phyloP scores from a whole-genome alignment of 92 coral and sea anemone species.

The Pocillopora meandrina region DNA sequence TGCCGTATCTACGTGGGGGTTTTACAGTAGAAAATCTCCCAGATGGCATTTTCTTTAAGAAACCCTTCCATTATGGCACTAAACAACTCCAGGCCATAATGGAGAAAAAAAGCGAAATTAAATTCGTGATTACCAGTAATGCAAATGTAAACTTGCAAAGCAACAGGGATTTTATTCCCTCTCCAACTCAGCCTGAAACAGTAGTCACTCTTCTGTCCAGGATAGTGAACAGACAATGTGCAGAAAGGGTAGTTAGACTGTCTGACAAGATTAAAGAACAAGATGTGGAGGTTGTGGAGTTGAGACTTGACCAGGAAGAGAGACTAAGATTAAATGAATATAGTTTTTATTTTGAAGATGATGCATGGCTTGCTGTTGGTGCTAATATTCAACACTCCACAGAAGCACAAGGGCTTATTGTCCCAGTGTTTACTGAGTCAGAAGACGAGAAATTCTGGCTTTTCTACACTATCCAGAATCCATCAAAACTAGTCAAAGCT shows the following conservation, averaged over 20 bases:
- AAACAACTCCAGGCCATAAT: slow-evolving; percentile 60
- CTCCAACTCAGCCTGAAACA: slow-evolving; percentile 19
- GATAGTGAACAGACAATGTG: slow-evolving; percentile 39
- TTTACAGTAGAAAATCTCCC: slow-evolving; percentile 61
- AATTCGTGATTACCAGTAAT: slow-evolving; percentile 27
- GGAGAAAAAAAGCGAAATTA: slow-evolving; percentile 55
- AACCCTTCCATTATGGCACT: slow-evolving; percentile 62
- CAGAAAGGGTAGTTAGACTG: slow-evolving; percentile 48
- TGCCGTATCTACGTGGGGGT: slow-evolving; percentile 68
- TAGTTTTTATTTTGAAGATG: no score
- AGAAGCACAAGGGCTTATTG: no score
- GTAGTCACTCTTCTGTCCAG: slow-evolving; percentile 36
- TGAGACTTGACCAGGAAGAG: slow-evolving; percentile 33
- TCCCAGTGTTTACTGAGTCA: no score
- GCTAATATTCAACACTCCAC: no score
- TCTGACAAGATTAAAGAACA: slow-evolving; percentile 47
- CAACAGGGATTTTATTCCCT: slow-evolving; percentile 18
- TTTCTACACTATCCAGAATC: slow-evolving; percentile 58
- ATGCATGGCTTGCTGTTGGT: no score
- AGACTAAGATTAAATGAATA: no score
- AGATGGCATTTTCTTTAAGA: slow-evolving; percentile 57
- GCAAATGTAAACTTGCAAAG: slow-evolving; percentile 18
- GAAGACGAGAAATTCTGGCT: slow-evolving; percentile 68
- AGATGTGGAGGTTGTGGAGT: slow-evolving; percentile 56
- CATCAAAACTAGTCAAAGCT: slow-evolving; percentile 31